Conservation (phyloP, 2,888 invertebrate species). For the Abrostola tripartita region DNA sequence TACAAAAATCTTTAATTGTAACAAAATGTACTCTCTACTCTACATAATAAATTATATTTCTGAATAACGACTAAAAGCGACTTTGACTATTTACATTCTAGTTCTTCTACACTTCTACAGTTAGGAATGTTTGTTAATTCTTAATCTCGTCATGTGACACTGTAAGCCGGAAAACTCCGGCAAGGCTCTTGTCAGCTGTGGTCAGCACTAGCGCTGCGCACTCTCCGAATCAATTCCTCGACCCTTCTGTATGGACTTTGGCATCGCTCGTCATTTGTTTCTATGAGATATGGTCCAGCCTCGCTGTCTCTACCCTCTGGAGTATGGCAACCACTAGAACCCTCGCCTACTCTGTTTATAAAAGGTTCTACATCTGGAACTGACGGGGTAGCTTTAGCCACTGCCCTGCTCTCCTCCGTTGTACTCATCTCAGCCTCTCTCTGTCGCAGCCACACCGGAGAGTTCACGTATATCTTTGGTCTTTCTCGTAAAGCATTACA, state of each 20-base stretch:
- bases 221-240: constrained; percentile 80
- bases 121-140: constrained; percentile 47
- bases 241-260: constrained; percentile 83
- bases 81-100: constrained; percentile 28
- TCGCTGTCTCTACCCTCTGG: constrained; percentile 79
- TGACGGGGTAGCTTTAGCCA: constrained; percentile 57
- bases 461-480: constrained; percentile 88
- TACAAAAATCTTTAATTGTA: constrained; percentile 7
- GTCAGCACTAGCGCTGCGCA: constrained; percentile 79
- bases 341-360: constrained; percentile 70
- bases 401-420: constrained; percentile 65
- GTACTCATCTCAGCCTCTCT: constrained; percentile 73
- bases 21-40: neutral
- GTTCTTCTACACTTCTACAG: constrained; percentile 19
- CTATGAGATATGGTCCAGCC: constrained; percentile 79
- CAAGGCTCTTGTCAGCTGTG: constrained; percentile 84
- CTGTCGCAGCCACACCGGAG: constrained; percentile 89
- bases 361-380: constrained; percentile 81
- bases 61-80: constrained; percentile 32
- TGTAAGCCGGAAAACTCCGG: constrained; percentile 79
- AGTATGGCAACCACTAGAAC: constrained; percentile 77
- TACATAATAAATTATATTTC: constrained; percentile 19
- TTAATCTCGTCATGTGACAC: constrained; percentile 55
- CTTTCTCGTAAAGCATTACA: constrained; percentile 85
- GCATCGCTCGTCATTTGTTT: constrained; percentile 72